Evolutionary conservation across 2,888 invertebrate genomes (phyloP).

Genomic region (Arctia plantaginis): DNA sequence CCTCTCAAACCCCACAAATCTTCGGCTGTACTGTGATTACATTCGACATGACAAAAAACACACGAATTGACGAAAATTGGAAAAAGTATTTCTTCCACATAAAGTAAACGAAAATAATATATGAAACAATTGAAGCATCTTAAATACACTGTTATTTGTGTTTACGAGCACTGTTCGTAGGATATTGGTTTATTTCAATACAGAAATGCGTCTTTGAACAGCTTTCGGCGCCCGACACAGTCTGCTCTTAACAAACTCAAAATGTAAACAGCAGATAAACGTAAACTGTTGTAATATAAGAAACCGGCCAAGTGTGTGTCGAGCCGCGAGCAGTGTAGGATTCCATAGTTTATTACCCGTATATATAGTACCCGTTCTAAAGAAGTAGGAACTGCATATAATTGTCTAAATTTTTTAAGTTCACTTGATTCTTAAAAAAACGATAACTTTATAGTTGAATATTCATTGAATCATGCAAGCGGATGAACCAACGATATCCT

Average conservation of each 20-base stretch:
- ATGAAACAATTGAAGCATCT: constrained; percentile 40
- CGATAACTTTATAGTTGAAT: not conserved
- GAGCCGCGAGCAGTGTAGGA: not conserved
- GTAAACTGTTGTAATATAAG: constrained; percentile 42
- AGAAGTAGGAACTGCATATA: too few species aligned
- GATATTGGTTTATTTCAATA: constrained; percentile 58
- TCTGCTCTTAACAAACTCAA: constrained; percentile 44
- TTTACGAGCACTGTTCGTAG: constrained; percentile 45
- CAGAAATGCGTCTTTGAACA: constrained; percentile 53
- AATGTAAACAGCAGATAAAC: constrained; percentile 51
- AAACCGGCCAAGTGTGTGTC: not conserved
- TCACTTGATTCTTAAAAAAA: not conserved
- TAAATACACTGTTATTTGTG: constrained; percentile 44
- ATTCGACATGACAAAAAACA: constrained; percentile 45
- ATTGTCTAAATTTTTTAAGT: too few species aligned
- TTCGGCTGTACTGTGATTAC: constrained; percentile 35
- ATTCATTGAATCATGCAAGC: too few species aligned
- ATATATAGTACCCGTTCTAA: not conserved
- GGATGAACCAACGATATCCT: too few species aligned
- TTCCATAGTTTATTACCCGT: not conserved
- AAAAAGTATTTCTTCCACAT: constrained; percentile 43
- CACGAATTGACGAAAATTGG: constrained; percentile 38
- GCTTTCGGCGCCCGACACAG: constrained; percentile 52
- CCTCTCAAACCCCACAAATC: constrained; percentile 36
- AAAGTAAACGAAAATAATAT: constrained; percentile 29